Percentiles rank a stretch among this genome's conserved stretches.
Conservation (phyloP, 1,140 invertebrate genomes). For the Whitmania pigra region DNA sequence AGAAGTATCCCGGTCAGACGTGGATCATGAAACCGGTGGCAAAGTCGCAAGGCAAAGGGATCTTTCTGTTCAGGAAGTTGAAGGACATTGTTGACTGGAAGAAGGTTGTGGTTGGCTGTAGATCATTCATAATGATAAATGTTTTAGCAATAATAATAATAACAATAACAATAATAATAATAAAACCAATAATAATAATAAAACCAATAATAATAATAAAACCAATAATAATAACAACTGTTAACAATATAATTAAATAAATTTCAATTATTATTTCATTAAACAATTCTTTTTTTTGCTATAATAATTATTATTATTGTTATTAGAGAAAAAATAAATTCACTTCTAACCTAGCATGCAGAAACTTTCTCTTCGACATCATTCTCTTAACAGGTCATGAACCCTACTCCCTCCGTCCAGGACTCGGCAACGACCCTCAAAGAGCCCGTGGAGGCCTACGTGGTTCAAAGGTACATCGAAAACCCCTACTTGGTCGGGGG, state of each 20-base stretch:
- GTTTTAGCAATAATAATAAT: background rate
- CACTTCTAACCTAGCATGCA: no score
- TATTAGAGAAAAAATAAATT: no score
- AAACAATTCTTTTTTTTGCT: no score
- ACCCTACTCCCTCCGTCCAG: background rate
- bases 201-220: background rate
- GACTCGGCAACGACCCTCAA: slow-evolving; percentile 23
- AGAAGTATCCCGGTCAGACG: slow-evolving; percentile 43
- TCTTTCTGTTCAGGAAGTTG: slow-evolving; percentile 45
- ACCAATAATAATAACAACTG: no score
- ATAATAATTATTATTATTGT: no score
- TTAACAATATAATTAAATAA: no score
- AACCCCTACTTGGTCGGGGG: slow-evolving; percentile 43
- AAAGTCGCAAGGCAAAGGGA: slow-evolving; percentile 45
- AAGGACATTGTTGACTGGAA: slow-evolving; percentile 49
- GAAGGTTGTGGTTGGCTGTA: slow-evolving; percentile 29
- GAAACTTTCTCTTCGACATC: no score
- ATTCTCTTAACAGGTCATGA: background rate
- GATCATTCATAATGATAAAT: no score
- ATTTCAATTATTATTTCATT: no score
- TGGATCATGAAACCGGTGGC: slow-evolving; percentile 49
- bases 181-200: no score
- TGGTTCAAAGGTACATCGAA: slow-evolving; percentile 42
- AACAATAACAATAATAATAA: background rate
- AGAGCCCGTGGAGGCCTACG: slow-evolving; percentile 40